Percentiles rank a stretch among this genome's conserved stretches.
phyloP scores from a whole-genome alignment of 2,888 invertebrate species.

The Rhagophthalmus giganteus region DNA sequence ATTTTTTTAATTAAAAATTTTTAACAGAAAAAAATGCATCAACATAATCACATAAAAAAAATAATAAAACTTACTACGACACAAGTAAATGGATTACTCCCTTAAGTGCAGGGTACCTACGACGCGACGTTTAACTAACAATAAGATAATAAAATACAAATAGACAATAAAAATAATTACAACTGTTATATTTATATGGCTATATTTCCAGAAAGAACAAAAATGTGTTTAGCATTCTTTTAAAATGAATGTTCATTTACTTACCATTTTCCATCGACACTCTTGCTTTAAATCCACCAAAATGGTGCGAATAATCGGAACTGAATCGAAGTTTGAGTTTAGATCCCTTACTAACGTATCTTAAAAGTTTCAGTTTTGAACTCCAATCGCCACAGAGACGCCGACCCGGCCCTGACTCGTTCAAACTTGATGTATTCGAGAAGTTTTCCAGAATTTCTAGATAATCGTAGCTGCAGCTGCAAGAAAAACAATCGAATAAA shows the following conservation, averaged over 20 bases:
- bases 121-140: too few species aligned
- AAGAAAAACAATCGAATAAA: constrained; percentile 36
- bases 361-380: constrained; percentile 72
- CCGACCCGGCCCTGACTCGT: constrained; percentile 37
- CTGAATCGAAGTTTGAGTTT: constrained; percentile 69
- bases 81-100: too few species aligned
- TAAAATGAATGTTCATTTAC: too few species aligned
- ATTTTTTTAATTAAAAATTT: too few species aligned
- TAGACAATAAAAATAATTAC: neutral
- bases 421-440: constrained; percentile 20
- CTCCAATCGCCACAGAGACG: constrained; percentile 81
- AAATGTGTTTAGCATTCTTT: too few species aligned
- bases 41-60: too few species aligned
- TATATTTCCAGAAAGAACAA: too few species aligned
- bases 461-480: constrained; percentile 80
- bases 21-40: too few species aligned
- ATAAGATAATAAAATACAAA: too few species aligned
- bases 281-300: constrained; percentile 73
- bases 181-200: too few species aligned
- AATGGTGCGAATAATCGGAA: constrained; percentile 78
- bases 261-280: constrained; percentile 75
- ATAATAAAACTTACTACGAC: too few species aligned
- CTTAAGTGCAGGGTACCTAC: too few species aligned
- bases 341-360: constrained; percentile 66
- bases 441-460: constrained; percentile 65